Conservation (phyloP, 2,797 vertebrate genomes). For the Gymnoscopelus braueri region DNA sequence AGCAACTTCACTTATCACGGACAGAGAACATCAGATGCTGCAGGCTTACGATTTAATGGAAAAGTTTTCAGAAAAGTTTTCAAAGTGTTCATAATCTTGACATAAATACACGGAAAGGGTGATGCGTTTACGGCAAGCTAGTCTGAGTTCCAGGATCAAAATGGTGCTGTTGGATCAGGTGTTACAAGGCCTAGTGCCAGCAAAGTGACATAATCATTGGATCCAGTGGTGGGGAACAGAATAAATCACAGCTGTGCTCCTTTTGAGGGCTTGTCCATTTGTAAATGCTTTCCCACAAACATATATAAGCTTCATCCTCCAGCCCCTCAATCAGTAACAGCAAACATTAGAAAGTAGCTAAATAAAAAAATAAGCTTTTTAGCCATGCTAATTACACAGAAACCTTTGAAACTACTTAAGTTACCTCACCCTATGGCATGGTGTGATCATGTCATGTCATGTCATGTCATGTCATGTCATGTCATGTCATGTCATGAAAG, state of each 20-base stretch:
- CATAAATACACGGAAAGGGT: neutral
- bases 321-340: neutral
- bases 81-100: neutral
- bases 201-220: neutral
- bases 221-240: neutral
- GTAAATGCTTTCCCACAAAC: too few relatives aligned
- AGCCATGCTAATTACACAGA: conserved; percentile 39
- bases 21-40: neutral
- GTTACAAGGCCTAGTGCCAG: neutral
- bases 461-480: too few relatives aligned
- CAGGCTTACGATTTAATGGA: neutral
- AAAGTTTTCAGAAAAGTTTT: neutral
- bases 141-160: neutral
- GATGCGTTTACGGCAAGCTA: neutral
- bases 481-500: conserved; percentile 27
- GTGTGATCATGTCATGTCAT: conserved; percentile 51
- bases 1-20: neutral
- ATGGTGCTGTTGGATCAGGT: neutral
- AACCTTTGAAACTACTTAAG: conserved; percentile 36
- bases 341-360: conserved; percentile 6
- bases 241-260: neutral
- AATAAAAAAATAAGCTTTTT: conserved; percentile 4
- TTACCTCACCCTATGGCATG: conserved; percentile 54
- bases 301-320: neutral
- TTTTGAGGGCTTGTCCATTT: neutral